phyloP scores from a whole-genome alignment of 2,797 vertebrate genomes.

The Synaphobranchus kaupii region DNA sequence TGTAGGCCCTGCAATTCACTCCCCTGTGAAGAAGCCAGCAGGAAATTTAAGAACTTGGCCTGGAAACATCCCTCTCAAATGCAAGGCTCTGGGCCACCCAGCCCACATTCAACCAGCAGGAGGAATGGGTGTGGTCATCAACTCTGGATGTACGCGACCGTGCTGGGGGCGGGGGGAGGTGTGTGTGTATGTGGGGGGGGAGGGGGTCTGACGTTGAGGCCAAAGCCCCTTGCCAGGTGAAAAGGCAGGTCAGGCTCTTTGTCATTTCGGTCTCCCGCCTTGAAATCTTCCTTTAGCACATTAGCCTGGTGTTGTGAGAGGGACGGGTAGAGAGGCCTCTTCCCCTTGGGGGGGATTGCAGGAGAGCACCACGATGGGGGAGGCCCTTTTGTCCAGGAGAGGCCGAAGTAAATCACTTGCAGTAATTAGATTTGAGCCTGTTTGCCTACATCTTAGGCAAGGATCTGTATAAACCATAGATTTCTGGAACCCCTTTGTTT shows the following conservation, averaged over 20 bases:
- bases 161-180: too few species aligned
- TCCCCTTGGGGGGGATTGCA: slow-evolving; percentile 19
- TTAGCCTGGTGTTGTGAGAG: slow-evolving; percentile 63
- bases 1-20: slow-evolving; percentile 73
- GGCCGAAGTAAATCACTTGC: slow-evolving; percentile 75
- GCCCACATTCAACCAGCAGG: slow-evolving; percentile 65
- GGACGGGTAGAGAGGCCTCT: slow-evolving; percentile 13
- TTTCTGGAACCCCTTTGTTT: slow-evolving; percentile 64
- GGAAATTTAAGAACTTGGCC: slow-evolving; percentile 69
- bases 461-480: slow-evolving; percentile 64
- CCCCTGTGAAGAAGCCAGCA: slow-evolving; percentile 75
- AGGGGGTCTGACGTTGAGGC: neutral
- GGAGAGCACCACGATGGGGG: slow-evolving; percentile 62
- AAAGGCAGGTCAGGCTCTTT: neutral
- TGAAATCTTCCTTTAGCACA: slow-evolving; percentile 67
- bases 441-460: slow-evolving; percentile 73
- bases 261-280: slow-evolving; percentile 56
- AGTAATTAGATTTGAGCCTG: slow-evolving; percentile 77
- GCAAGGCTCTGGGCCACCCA: slow-evolving; percentile 52
- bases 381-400: slow-evolving; percentile 63
- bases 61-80: slow-evolving; percentile 65
- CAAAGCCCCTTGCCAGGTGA: neutral
- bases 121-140: neutral
- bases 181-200: too few species aligned
- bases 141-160: too few species aligned